phyloP scores from a whole-genome alignment of 2,888 invertebrate species.

The Ferdinandea cuprea region DNA sequence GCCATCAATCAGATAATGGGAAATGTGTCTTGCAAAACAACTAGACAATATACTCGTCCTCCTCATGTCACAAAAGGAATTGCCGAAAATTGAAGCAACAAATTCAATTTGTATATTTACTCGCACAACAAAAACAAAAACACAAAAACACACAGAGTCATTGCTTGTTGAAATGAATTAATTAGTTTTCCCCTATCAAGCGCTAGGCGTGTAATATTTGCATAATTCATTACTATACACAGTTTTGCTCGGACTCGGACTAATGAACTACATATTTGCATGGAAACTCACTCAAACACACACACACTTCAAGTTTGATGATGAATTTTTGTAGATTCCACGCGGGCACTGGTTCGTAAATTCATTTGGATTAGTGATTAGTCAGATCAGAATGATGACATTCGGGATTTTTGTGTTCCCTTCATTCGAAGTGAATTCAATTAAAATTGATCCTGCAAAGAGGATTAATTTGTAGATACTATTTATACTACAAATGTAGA shows the following conservation, averaged over 20 bases:
- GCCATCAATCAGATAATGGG: too few species aligned
- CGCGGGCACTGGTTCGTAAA: not conserved
- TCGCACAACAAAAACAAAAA: too few species aligned
- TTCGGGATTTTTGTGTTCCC: not conserved
- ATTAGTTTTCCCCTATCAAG: not conserved
- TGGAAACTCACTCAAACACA: not conserved
- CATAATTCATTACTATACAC: slow-evolving; percentile 31
- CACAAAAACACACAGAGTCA: too few species aligned
- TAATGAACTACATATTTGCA: slow-evolving; percentile 56
- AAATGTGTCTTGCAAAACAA: too few species aligned
- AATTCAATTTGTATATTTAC: too few species aligned
- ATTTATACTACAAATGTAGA: slow-evolving; percentile 2
- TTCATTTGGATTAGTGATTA: slow-evolving; percentile 43
- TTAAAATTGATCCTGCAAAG: slow-evolving; percentile 33
- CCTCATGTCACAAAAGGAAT: not conserved
- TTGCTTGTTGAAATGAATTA: slow-evolving; percentile 5
- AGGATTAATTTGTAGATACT: slow-evolving; percentile 3
- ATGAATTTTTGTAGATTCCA: not conserved
- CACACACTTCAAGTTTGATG: not conserved
- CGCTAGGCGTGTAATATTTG: slow-evolving; percentile 16
- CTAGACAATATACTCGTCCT: too few species aligned
- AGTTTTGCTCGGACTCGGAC: slow-evolving; percentile 13
- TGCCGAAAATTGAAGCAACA: too few species aligned
- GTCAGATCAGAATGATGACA: slow-evolving; percentile 37
- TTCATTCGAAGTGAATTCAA: slow-evolving; percentile 27